Evolutionary conservation across 2,888 invertebrate species (phyloP).

Genomic region (Troglohyphantes excavatus): DNA sequence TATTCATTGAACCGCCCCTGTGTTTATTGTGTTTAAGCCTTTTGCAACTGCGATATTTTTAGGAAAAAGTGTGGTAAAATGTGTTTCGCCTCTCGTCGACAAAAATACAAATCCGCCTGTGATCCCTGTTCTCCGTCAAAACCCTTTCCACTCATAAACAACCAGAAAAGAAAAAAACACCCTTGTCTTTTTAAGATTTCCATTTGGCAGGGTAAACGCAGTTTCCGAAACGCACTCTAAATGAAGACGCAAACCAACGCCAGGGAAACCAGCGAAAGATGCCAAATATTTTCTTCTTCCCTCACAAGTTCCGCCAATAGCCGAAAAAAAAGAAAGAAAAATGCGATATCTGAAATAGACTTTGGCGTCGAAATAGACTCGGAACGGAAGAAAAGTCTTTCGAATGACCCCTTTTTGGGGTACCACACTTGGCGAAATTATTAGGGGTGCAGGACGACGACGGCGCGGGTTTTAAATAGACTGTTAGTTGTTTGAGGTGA

Average conservation of each 20-base stretch:
- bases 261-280: conserved; percentile 39
- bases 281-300: conserved; percentile 57
- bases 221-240: conserved; percentile 30
- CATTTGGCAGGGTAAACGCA: conserved; percentile 17
- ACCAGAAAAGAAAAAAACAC: not conserved
- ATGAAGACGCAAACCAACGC: conserved; percentile 65
- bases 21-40: no score
- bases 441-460: conserved; percentile 3
- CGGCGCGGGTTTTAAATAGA: conserved; percentile 28
- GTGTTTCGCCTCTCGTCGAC: no score
- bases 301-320: conserved; percentile 52
- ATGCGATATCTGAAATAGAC: conserved; percentile 43
- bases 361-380: conserved; percentile 57
- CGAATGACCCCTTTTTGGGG: conserved; percentile 62
- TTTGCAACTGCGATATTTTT: no score
- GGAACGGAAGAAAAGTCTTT: conserved; percentile 43
- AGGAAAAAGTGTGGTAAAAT: no score
- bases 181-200: not conserved
- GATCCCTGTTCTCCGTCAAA: not conserved
- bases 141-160: not conserved
- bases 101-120: no score
- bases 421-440: conserved; percentile 25
- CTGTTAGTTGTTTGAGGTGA: not conserved
- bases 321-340: conserved; percentile 20
- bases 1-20: no score